A percentile compares a stretch with the other conserved stretches of the same genome.
phyloP scores from a whole-genome alignment of 1,140 invertebrate species.

The Portunus trituberculatus region DNA sequence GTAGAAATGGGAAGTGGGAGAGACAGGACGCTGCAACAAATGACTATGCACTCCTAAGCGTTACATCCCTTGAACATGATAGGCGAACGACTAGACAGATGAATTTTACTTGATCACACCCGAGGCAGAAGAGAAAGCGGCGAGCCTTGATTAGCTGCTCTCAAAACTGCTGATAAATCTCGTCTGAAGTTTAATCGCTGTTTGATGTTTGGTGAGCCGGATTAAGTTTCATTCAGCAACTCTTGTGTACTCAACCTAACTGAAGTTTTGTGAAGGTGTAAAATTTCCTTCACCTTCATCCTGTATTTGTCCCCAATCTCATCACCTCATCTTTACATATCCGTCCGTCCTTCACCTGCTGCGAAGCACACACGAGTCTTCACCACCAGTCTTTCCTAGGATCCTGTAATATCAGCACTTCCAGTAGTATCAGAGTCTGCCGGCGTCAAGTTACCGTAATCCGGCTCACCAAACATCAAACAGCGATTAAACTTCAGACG shows the following conservation, averaged over 20 bases:
- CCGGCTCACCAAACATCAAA: neutral
- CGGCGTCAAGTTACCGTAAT: neutral
- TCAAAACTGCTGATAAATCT: neutral
- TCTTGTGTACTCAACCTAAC: no score
- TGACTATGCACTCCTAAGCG: no score
- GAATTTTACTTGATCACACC: neutral
- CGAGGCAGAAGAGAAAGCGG: neutral
- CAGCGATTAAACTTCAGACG: neutral
- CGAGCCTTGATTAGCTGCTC: neutral
- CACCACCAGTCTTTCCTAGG: no score
- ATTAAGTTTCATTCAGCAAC: neutral
- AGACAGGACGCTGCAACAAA: no score
- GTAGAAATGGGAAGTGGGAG: no score
- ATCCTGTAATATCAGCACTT: neutral
- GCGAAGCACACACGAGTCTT: neutral
- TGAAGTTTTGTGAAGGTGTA: no score
- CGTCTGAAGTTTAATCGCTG: neutral
- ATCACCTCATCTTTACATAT: no score
- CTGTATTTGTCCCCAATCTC: no score
- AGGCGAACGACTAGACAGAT: neutral
- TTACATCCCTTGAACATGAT: no score
- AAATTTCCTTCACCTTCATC: no score
- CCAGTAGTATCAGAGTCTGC: neutral
- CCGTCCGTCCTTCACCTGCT: neutral
- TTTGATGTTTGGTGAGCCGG: neutral